Evolutionary conservation across 2,888 invertebrate genomes (phyloP), one percentile per base, ranked within the genome.

Genomic region (Nematopogon swammerdamellus): DNA sequence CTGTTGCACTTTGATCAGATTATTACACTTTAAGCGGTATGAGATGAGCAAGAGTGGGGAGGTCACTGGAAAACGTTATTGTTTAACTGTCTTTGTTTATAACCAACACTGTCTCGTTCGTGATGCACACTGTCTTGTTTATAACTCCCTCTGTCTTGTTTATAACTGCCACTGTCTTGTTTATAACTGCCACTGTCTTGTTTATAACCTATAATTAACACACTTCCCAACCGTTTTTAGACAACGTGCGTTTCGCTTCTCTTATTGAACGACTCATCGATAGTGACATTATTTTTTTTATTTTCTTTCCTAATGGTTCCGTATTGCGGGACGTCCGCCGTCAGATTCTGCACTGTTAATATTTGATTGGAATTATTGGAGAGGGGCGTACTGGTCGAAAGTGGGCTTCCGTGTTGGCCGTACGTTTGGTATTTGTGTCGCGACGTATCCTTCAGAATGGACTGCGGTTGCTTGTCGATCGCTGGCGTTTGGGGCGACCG

Each of bases 391-490:
- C 71, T 75, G 14, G 72, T 65, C 1, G 75, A 76, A 46, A 74
- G 61, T 0, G 75, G 76, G 59, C 74, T 80, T 3, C 73, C 77
- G 53, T 82, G 82, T 44, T 80, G 80, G 56, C 72, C 80, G 25
- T 76, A 77, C n/a, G 64, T 67, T 29, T 65, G 60, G 53, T 83
- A 83, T 59, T 83, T 80, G 61, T 81, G 83, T 30, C 84, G 71
- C 50, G 84, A 84, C 2, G 85, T 83, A 64, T 85, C 85, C 60
- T 85, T 85, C 5, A 85, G 71, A 54, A 85, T 85, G 20, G 84
- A 82, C 56, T 84, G 85, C 0, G 85, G 85, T 53, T 84, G 83
- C 59, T 83, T 84, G 2, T 47, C 47, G 45, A 71, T 65, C 5
- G 57, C 53, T 3, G 70, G 71, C 1, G 75, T 71, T 54, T 72